Percentiles rank a stretch among this genome's conserved stretches.
Evolutionary conservation across 1,140 invertebrate species (phyloP).

Genomic region (Drosophila littoralis): DNA sequence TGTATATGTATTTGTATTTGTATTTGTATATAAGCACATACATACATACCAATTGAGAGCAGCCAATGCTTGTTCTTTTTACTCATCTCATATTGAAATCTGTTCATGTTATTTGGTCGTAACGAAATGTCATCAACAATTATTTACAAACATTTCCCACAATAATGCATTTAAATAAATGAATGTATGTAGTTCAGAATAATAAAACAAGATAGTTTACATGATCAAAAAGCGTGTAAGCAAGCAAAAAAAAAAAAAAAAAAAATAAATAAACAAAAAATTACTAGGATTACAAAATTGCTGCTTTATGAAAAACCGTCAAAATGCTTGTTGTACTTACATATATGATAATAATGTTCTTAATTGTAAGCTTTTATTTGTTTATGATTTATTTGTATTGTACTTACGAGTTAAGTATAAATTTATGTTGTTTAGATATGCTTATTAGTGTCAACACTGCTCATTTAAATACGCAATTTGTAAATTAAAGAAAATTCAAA

Average conservation of each 20-base stretch:
- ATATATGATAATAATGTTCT: constrained; percentile 40
- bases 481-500: constrained; percentile 18
- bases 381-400: constrained; percentile 50
- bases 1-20: constrained; percentile 35
- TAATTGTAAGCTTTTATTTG: constrained; percentile 39
- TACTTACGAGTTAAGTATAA: constrained; percentile 63
- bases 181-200: constrained; percentile 55
- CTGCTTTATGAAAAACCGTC: constrained; percentile 53
- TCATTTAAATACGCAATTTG: constrained; percentile 25
- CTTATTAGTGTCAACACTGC: constrained; percentile 13
- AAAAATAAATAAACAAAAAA: constrained; percentile 11
- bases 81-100: constrained; percentile 24
- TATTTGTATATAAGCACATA: constrained; percentile 63
- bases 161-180: constrained; percentile 75
- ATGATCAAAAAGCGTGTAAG: constrained; percentile 24
- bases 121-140: constrained; percentile 24
- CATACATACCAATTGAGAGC: constrained; percentile 24
- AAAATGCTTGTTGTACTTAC: constrained; percentile 77
- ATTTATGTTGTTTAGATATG: constrained; percentile 44
- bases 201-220: constrained; percentile 8
- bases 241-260: constrained; percentile 15
- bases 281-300: constrained; percentile 21
- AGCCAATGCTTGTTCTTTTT: constrained; percentile 44
- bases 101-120: constrained; percentile 10
- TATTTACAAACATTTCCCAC: constrained; percentile 63